These are phyloP conservation scores for Tupiocoris notatus DNA, from an alignment of 2,888 invertebrate species.

Conservation along the genomic window DNA sequence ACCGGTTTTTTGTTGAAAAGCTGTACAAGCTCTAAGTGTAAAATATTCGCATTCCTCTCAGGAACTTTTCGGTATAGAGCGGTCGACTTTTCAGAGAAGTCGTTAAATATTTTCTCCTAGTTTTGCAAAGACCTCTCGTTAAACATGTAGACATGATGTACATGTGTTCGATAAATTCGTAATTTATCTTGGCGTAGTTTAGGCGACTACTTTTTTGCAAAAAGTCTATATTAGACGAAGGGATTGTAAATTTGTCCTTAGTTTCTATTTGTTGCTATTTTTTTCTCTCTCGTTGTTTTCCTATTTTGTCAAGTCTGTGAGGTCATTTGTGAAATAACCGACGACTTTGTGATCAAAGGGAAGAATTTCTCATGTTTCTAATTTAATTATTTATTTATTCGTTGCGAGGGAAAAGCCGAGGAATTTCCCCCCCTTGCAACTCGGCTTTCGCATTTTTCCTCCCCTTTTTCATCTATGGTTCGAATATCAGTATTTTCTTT, in stretches of 20 bases:
- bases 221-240: constrained; percentile 48
- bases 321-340: not conserved
- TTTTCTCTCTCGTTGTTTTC: constrained; percentile 27
- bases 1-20: too few relatives aligned
- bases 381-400: constrained; percentile 28
- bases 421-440: constrained; percentile 21
- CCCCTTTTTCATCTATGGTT: too few relatives aligned
- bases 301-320: constrained; percentile 18
- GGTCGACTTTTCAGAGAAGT: constrained; percentile 28
- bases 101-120: constrained; percentile 42
- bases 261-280: constrained; percentile 25
- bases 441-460: not conserved
- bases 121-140: constrained; percentile 13
- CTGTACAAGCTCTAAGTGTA: constrained; percentile 38
- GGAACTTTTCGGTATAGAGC: not conserved
- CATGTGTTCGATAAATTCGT: constrained; percentile 34
- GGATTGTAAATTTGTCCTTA: constrained; percentile 33
- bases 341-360: constrained; percentile 30
- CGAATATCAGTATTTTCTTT: too few relatives aligned
- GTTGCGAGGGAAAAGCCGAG: constrained; percentile 16
- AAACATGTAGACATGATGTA: constrained; percentile 24
- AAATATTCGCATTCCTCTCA: not conserved
- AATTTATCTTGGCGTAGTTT: constrained; percentile 29
- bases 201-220: constrained; percentile 2
- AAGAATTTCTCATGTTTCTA: not conserved